Evolutionary conservation across 2,797 vertebrate genomes (phyloP), one percentile per base, ranked within the genome.

Genomic region (Tinamus major): DNA sequence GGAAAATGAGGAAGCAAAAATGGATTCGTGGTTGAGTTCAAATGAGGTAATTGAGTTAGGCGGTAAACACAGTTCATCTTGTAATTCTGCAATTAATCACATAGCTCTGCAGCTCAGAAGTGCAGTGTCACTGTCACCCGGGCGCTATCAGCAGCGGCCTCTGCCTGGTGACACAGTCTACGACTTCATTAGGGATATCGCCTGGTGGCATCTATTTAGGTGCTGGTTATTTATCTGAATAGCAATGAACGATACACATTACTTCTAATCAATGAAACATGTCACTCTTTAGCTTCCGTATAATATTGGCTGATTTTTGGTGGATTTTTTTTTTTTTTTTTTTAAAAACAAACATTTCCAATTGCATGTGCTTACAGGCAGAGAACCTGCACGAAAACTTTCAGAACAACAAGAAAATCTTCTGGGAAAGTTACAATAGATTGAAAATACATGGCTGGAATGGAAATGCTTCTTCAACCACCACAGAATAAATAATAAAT

Each of bases 381-480:
- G 35, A 93, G 51, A 87, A 77, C 1, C 6, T 61, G 78, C 46
- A 70, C 69, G 59, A 87, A 89, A 90, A 95, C 75, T 88, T 94
- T 87, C 33, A 79, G 86, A 92, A 82, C 33, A 82, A 86, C 93
- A 85, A 86, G 46, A 72, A 31, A 78, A 85, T 89, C 83, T 93
- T 92, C 76, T 92, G 92, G 79, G 95, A 88, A 92, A 96, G 55
- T 83, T 88, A 84, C n/a, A 94, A 8, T n/a, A 90, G 67, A 88
- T 67, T 81, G 88, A 72, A 93, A 90, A 87, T 78, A 70, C 68
- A 64, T 35, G 39, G 31, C 75, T 88, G 41, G 81, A 79, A 85
- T 95, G 3, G 1, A 94, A 95, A 79, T n/a, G 11, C 55, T 89
- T 81, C 81, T 77, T 90, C 46, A 62, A 91, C 88, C 81, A 79